Base-by-base conservation (phyloP, 2,113 vertebrate genomes). In the Entomyzon cyanotis region DNA sequence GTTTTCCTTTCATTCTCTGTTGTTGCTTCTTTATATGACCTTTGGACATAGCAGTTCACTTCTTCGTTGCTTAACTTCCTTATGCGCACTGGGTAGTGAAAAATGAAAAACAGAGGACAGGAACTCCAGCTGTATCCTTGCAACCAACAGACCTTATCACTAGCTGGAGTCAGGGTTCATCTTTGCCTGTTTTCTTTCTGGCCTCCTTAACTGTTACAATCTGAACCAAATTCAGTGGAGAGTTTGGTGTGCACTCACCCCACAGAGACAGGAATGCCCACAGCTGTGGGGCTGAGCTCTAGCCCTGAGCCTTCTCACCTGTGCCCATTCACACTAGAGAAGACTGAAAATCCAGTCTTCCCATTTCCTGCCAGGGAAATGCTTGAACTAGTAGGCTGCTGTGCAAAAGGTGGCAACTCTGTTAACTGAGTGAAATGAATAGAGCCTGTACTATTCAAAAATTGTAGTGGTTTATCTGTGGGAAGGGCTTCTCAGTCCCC, bases 281-380 rank as follows among this genome's bases (percentile, higher is more conserved):
- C 31, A 79, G 42, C 37, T 1, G 0, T 9, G 28, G 52, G 17
- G 20, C 56, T 82, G 79, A 82, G 46, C 60, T 46, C 30, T 39
- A 22, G 39, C 56, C 64, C 17, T 64, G 70, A 67, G 68, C 33
- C 5, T 55, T 69, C 8, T 27, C 28, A 10, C 33, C 39, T 65
- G 16, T 11, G 10, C 16, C 47, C 1, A 0, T 25, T 80, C 50
- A 23, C 2, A 1, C 28, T 11, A 15, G 25, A 49, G 41, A 41
- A 76, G 18, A 65, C 25, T 69, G 78, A 83, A 90, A 92, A 74
- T 69, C 46, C 49, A 73, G 52, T 7, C 11, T 71, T 91, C 30
- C 19, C 1, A 0, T 46, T 76, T 91, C 35, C 69, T 78, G 11
- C 7, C 30, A 35, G 70, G 46, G 63, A 80, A 46, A 50, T 23